Percentiles rank a stretch among this genome's conserved stretches.
Conservation (phyloP, 2,113 vertebrate genomes). For the Gopherus evgoodei region DNA sequence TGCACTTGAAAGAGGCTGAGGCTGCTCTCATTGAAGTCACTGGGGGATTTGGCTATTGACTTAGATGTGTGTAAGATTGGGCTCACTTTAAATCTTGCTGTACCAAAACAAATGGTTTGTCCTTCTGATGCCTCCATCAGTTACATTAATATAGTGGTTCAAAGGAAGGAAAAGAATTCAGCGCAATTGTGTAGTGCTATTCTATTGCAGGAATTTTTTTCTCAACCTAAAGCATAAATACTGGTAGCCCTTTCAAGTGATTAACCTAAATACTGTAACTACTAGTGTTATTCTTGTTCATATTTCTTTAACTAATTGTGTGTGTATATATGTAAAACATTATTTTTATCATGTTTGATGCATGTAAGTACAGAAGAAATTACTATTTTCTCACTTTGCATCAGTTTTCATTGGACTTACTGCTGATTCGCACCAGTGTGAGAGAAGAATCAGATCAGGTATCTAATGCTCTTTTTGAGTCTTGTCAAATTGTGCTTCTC, state of each 20-base stretch:
- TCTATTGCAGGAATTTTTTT: background rate
- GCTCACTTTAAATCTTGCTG: background rate
- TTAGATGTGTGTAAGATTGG: accelerated
- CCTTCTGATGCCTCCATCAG: background rate
- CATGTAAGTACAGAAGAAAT: accelerated
- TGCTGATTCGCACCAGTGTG: background rate
- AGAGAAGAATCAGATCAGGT: background rate
- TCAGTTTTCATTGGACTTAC: background rate
- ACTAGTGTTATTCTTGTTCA: background rate
- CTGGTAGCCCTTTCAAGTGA: background rate
- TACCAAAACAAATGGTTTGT: background rate
- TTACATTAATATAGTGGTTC: background rate
- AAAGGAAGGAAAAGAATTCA: background rate
- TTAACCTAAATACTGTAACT: background rate
- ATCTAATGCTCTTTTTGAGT: background rate
- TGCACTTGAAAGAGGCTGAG: background rate
- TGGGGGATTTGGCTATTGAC: background rate
- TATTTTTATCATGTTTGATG: background rate
- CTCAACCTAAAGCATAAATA: background rate
- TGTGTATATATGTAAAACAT: background rate
- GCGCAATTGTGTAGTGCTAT: background rate
- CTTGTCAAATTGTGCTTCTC: background rate
- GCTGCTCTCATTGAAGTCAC: background rate
- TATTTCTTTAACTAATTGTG: background rate
- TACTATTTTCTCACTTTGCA: background rate